A percentile compares a stretch with the other conserved stretches of the same genome.
phyloP scores from a whole-genome alignment of 2,797 vertebrate species.

The Pogoniulus pusillus region DNA sequence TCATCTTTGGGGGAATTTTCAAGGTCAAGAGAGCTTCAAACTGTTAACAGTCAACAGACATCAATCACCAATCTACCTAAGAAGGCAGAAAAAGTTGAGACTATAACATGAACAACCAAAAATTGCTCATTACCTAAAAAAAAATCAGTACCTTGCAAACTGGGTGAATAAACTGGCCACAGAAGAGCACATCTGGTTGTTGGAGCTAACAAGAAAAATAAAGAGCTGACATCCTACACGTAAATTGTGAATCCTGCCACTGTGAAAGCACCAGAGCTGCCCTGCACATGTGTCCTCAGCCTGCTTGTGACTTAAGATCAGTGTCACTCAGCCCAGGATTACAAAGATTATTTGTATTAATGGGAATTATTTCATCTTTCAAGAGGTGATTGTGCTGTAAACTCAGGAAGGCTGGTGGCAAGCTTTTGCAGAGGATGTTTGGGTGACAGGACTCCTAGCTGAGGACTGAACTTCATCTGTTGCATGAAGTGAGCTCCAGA shows the following conservation, averaged over 20 bases:
- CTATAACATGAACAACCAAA: background rate
- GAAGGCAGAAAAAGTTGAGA: background rate
- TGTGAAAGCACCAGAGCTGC: background rate
- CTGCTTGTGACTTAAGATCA: fast-evolving
- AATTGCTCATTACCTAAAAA: background rate
- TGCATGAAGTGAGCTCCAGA: background rate
- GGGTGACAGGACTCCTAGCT: background rate
- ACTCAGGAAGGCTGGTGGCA: background rate
- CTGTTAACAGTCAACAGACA: background rate
- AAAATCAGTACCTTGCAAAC: background rate
- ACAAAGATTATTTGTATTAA: background rate
- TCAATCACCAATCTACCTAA: background rate
- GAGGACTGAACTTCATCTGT: background rate
- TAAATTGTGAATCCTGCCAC: background rate
- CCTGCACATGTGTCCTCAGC: background rate
- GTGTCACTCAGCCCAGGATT: background rate
- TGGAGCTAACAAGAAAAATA: background rate
- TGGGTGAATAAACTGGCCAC: background rate
- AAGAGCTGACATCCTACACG: fast-evolving
- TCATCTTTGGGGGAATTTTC: background rate
- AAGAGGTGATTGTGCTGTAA: background rate
- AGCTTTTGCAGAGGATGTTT: background rate
- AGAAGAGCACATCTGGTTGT: background rate
- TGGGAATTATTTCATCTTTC: background rate
- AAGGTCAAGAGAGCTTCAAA: background rate